A percentile compares a stretch with the other conserved stretches of the same genome.
These are phyloP conservation scores for Latrodectus elegans DNA, from an alignment of 2,888 invertebrate genomes.

Conservation along the genomic window DNA sequence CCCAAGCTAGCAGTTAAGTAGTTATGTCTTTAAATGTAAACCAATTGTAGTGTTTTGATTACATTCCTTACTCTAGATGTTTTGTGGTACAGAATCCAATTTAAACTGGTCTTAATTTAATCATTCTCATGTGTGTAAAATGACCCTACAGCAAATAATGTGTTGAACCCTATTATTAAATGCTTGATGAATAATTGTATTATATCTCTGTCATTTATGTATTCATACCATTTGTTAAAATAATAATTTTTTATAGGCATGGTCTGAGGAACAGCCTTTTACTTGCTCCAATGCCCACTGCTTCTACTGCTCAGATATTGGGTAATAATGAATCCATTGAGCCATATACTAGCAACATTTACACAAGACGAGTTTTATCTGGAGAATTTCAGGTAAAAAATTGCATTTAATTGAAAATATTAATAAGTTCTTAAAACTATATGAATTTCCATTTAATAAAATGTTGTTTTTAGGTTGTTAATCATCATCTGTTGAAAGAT, in stretches of 20 bases:
- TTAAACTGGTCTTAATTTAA: no score
- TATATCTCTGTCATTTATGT: no score
- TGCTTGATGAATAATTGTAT: no score
- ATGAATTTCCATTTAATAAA: neutral
- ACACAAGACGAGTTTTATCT: constrained; percentile 92
- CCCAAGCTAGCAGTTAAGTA: no score
- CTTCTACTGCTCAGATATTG: constrained; percentile 98
- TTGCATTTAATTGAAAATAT: neutral
- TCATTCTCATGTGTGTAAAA: no score
- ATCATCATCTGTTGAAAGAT: constrained; percentile 95
- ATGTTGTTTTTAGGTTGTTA: constrained; percentile 83
- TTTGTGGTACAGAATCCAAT: no score
- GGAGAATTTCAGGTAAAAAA: constrained; percentile 86
- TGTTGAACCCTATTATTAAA: no score
- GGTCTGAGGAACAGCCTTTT: constrained; percentile 95
- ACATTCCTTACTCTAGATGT: no score
- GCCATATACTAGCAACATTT: constrained; percentile 98
- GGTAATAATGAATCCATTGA: constrained; percentile 99
- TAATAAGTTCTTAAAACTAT: neutral
- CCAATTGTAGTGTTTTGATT: no score
- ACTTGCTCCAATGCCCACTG: constrained; percentile 98
- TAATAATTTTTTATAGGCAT: constrained; percentile 76
- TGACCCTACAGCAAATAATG: no score
- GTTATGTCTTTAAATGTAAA: no score
- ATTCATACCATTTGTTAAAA: no score